Percentiles rank a stretch among this genome's conserved stretches.
These are phyloP conservation scores for Notodonta dromedarius DNA, from an alignment of 2,888 invertebrate species.

Conservation along the genomic window DNA sequence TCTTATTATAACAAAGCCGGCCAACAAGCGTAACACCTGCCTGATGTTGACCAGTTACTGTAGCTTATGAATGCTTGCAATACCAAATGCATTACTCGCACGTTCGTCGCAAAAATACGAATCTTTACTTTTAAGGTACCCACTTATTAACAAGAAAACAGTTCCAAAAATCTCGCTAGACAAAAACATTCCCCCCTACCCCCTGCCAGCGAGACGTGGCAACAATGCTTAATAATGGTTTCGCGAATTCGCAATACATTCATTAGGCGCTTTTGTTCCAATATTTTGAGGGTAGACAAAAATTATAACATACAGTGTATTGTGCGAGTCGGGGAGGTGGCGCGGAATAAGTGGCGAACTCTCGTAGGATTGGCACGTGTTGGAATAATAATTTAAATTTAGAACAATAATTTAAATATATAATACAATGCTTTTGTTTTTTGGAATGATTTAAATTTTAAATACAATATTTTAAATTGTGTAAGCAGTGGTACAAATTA, in stretches of 20 bases:
- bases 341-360: constrained; percentile 72
- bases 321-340: constrained; percentile 61
- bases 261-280: constrained; percentile 81
- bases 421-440: too few species aligned
- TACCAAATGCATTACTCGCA: too few species aligned
- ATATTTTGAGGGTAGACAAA: constrained; percentile 80
- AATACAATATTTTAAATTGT: too few species aligned
- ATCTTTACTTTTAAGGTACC: too few species aligned
- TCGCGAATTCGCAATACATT: constrained; percentile 79
- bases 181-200: constrained; percentile 33
- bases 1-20: too few species aligned
- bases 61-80: too few species aligned
- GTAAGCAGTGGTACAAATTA: too few species aligned
- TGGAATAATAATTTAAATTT: constrained; percentile 3
- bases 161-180: background rate
- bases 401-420: background rate
- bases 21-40: too few species aligned
- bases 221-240: constrained; percentile 82
- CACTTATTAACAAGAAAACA: background rate
- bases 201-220: constrained; percentile 29
- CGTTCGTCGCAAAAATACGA: too few species aligned
- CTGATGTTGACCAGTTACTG: too few species aligned
- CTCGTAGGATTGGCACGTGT: constrained; percentile 55
- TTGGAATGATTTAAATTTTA: too few species aligned
- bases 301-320: constrained; percentile 82